Percentiles rank a stretch among this genome's conserved stretches.
phyloP scores from a whole-genome alignment of 2,797 vertebrate species.

The Rhincodon typus region DNA sequence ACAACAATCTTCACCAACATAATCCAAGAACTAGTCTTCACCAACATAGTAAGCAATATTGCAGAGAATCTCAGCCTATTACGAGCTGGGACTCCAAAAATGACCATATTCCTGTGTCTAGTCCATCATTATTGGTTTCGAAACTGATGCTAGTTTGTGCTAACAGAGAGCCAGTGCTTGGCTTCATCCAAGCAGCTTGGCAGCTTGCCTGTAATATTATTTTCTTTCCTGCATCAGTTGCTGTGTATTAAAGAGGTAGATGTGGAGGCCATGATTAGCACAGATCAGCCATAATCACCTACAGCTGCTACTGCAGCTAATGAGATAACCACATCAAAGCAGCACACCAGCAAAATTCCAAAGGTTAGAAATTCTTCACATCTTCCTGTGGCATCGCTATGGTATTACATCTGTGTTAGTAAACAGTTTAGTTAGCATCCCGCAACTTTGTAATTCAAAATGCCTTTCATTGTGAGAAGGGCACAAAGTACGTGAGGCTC shows the following conservation, averaged over 20 bases:
- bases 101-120: not conserved
- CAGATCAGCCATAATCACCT: constrained; percentile 10
- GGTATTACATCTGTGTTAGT: constrained; percentile 23
- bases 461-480: not conserved
- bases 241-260: constrained; percentile 13
- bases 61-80: not conserved
- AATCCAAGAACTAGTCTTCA: not conserved
- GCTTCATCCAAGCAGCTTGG: not conserved
- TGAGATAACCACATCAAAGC: constrained; percentile 24
- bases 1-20: not conserved
- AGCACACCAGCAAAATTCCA: not conserved
- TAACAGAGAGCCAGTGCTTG: not conserved
- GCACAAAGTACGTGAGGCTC: not conserved
- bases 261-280: constrained; percentile 28
- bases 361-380: constrained; percentile 23
- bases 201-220: constrained; percentile 31
- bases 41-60: not conserved
- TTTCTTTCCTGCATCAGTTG: constrained; percentile 28
- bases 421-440: constrained; percentile 25
- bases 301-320: constrained; percentile 25
- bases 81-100: not conserved
- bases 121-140: not conserved
- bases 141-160: not conserved
- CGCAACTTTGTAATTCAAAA: not conserved
- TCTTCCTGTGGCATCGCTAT: constrained; percentile 12